Conservation (phyloP, 2,888 invertebrate genomes). For the Nephrotoma flavescens region DNA sequence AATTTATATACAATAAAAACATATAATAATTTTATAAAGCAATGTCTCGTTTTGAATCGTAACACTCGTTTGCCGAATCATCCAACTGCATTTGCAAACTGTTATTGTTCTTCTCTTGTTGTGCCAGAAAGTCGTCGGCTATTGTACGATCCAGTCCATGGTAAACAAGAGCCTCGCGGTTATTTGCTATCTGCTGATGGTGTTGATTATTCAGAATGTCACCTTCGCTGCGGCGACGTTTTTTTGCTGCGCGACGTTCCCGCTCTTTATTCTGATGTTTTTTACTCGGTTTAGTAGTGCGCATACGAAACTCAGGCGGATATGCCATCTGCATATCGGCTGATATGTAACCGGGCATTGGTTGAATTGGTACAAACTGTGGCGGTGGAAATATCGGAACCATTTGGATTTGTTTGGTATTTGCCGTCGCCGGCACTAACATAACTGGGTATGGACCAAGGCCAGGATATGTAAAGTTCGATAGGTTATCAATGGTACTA, state of each 20-base stretch:
- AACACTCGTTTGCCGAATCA: not conserved
- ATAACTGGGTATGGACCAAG: not conserved
- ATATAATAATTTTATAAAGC: not conserved
- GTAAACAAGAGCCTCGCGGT: conserved; percentile 25
- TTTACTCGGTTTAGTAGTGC: not conserved
- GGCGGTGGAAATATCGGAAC: conserved; percentile 5
- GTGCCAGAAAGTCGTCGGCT: conserved; percentile 28
- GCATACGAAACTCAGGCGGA: not conserved
- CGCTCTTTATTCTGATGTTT: not conserved
- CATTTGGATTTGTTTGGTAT: not conserved
- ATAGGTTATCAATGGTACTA: not conserved
- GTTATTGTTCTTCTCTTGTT: conserved; percentile 23
- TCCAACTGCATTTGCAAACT: not conserved
- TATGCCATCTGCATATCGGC: not conserved
- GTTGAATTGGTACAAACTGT: not conserved
- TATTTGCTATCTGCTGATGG: not conserved
- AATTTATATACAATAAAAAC: not conserved
- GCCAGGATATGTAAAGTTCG: not conserved
- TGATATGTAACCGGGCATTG: not conserved
- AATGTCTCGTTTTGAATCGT: not conserved
- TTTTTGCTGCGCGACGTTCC: conserved; percentile 18
- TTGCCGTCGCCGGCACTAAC: not conserved
- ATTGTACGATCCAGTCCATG: conserved; percentile 29
- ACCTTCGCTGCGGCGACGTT: conserved; percentile 28
- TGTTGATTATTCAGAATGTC: conserved; percentile 19